Conservation (phyloP, 2,888 invertebrate genomes). For the Cephus sareptanus region DNA sequence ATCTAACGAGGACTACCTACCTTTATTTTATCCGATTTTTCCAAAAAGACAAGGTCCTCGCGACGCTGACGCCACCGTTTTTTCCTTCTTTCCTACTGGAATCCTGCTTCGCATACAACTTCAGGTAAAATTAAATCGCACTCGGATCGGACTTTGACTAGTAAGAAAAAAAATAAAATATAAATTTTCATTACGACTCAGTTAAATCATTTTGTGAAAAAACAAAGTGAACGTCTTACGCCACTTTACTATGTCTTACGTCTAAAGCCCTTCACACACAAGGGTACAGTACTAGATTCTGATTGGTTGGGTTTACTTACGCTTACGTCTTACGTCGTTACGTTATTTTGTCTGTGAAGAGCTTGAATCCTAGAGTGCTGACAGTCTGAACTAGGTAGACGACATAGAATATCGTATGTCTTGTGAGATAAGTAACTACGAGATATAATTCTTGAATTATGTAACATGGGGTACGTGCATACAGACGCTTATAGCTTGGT, state of each 20-base stretch:
- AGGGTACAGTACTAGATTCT: too few species aligned
- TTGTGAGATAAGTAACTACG: constrained; percentile 32
- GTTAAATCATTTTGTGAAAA: not conserved
- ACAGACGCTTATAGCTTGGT: not conserved
- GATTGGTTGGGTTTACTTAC: too few species aligned
- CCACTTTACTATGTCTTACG: not conserved
- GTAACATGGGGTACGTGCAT: constrained; percentile 9
- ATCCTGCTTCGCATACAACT: not conserved
- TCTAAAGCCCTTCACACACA: not conserved
- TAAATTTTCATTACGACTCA: not conserved
- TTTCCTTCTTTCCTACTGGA: not conserved
- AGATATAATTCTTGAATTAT: constrained; percentile 48
- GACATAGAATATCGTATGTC: not conserved
- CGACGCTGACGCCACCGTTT: not conserved
- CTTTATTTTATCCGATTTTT: not conserved
- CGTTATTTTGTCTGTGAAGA: too few species aligned
- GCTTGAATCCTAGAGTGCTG: not conserved
- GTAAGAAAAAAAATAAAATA: not conserved
- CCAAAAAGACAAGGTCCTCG: not conserved
- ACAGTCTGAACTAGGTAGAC: not conserved
- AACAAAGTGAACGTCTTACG: not conserved
- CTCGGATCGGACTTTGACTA: not conserved
- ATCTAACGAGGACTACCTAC: constrained; percentile 40
- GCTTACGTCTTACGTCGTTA: too few species aligned
- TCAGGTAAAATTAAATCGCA: not conserved